Evolutionary conservation across 2,797 vertebrate genomes (phyloP), one percentile per base, ranked within the genome.

Genomic region (Alcedo atthis): DNA sequence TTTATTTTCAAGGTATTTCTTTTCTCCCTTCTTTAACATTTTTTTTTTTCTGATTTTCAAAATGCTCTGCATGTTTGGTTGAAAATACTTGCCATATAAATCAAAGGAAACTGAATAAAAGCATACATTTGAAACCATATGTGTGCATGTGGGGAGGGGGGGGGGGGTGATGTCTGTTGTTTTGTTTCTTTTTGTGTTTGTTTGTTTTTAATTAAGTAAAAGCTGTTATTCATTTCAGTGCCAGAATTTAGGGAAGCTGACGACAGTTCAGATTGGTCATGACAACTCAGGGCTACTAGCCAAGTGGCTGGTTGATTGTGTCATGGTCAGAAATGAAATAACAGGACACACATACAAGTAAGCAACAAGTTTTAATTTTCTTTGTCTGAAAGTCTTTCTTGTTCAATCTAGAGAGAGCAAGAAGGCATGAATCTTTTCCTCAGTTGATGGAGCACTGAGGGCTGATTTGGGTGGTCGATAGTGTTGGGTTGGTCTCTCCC

Each of bases 261-360:
- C 99, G 22, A 99, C 99, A 0, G 98, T 99, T 95, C 99, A 99
- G 97, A 97, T 99, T 87, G 99, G 99, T 43, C 99, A 99, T 59
- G 99, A 99, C 97, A 99, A 99, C 98, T 99, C 99, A 3, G 99
- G 99, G 86, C 95, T 99, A 6, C 97, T 99, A 95, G 99, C 99
- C 95, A 99, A 99, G 97, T 99, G 99, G 98, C 97, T 99, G 79
- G 98, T 99, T 93, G 99, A 99, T 97, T 99, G 98, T 73, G 99
- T 99, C 96, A 98, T 99, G 98, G 99, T 99, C 95, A 98, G 99
- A 92, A 99, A 99, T 68, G 99, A 99, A 98, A 99, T 99, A 93
- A 99, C 99, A 8, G 99, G 99, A 95, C 99, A 99, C 92, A 99
- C 98, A 0, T 99, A 99, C 97, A 99, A 97, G 99, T 99, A 97